phyloP scores from a whole-genome alignment of 2,888 invertebrate genomes.

The Drosophila hamatofila region DNA sequence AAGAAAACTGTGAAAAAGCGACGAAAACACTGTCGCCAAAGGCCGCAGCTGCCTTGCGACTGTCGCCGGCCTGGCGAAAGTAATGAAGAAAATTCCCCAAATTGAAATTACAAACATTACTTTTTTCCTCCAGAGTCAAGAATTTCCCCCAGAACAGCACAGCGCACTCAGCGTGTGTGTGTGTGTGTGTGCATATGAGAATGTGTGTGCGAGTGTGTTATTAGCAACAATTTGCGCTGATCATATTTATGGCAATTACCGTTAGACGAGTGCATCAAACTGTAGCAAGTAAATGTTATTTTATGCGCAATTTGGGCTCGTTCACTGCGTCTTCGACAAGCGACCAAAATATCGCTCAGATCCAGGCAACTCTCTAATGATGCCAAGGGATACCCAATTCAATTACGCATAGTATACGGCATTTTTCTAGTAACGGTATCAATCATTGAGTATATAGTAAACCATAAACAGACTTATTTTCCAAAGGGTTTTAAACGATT shows the following conservation, averaged over 20 bases:
- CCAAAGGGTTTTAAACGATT: neutral
- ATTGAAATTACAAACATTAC: conserved; percentile 77
- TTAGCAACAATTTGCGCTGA: conserved; percentile 77
- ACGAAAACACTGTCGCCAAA: conserved; percentile 40
- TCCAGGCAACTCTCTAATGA: neutral
- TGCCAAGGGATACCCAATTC: neutral
- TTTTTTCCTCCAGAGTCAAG: conserved; percentile 25
- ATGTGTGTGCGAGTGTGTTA: conserved; percentile 58
- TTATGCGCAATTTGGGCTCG: conserved; percentile 55
- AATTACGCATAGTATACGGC: neutral
- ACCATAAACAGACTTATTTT: neutral
- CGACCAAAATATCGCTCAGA: neutral
- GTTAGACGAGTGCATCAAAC: conserved; percentile 67
- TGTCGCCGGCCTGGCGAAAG: conserved; percentile 39
- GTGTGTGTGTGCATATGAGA: conserved; percentile 4
- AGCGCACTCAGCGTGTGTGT: neutral
- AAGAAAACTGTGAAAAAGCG: conserved; percentile 17
- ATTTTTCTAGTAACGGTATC: neutral
- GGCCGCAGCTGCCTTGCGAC: conserved; percentile 32
- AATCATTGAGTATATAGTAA: neutral
- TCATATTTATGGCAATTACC: conserved; percentile 75
- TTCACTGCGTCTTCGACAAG: conserved; percentile 4
- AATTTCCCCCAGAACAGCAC: conserved; percentile 30
- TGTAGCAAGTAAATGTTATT: conserved; percentile 62
- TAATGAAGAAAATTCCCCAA: conserved; percentile 75